A percentile compares a stretch with the other conserved stretches of the same genome.
Evolutionary conservation across 1,140 invertebrate species (phyloP).

Genomic region (Drosophila tsacasi): DNA sequence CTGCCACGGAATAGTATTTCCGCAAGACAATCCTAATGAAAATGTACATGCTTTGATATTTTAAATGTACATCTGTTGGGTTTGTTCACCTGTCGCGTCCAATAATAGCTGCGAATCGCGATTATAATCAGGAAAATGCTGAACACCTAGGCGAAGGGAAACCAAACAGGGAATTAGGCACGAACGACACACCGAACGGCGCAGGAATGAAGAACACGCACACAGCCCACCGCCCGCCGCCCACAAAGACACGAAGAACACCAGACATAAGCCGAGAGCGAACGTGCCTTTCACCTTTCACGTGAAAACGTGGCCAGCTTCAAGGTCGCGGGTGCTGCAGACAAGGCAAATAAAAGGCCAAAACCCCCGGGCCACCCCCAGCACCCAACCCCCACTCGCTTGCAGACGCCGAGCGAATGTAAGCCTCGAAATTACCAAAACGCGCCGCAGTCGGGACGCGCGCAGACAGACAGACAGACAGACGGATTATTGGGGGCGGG

Average conservation of each 20-base stretch:
- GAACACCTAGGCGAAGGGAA: slow-evolving; percentile 13
- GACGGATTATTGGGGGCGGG: background rate
- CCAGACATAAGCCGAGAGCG: slow-evolving; percentile 45
- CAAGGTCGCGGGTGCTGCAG: slow-evolving; percentile 73
- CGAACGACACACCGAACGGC: slow-evolving; percentile 15
- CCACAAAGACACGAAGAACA: slow-evolving; percentile 1
- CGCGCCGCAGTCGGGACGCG: slow-evolving; percentile 55
- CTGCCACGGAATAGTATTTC: background rate
- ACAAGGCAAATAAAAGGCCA: slow-evolving; percentile 56
- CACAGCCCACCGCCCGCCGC: background rate
- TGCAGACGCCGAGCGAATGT: slow-evolving; percentile 39
- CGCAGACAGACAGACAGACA: slow-evolving; percentile 34
- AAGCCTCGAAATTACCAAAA: slow-evolving; percentile 76
- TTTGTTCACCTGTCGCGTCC: slow-evolving; percentile 47
- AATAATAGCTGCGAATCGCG: slow-evolving; percentile 15
- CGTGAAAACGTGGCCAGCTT: slow-evolving; percentile 73
- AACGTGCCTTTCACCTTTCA: slow-evolving; percentile 82
- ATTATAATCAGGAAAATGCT: slow-evolving; percentile 32
- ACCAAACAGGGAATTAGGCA: slow-evolving; percentile 43
- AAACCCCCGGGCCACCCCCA: slow-evolving; percentile 8
- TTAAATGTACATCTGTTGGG: slow-evolving; percentile 12
- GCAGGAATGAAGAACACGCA: slow-evolving; percentile 10
- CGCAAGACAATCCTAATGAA: background rate
- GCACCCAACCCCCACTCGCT: background rate
- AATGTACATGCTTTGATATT: background rate